phyloP scores from a whole-genome alignment of 1,140 invertebrate genomes.

The Diorhabda carinulata region DNA sequence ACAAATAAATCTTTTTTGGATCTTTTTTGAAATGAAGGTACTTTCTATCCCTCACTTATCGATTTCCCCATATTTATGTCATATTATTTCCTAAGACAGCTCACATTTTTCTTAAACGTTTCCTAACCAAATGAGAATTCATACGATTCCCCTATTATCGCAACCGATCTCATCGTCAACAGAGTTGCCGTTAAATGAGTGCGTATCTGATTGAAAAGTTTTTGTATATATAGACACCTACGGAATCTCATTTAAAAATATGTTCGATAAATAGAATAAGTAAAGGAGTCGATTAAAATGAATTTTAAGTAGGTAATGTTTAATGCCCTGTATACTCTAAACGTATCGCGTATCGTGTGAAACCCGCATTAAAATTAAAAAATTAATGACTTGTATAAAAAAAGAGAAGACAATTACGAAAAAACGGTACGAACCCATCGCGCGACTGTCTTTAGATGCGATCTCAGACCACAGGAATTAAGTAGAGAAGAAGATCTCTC shows the following conservation, averaged over 20 bases:
- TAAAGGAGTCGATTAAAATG: too few species aligned
- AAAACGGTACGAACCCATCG: constrained; percentile 12
- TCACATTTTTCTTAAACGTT: too few species aligned
- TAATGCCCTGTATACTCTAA: background rate
- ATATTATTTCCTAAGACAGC: too few species aligned
- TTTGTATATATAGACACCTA: background rate
- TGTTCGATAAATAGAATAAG: background rate
- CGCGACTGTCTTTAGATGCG: constrained; percentile 20
- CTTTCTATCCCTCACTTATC: too few species aligned
- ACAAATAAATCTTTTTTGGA: too few species aligned
- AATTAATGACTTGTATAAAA: background rate
- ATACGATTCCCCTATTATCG: too few species aligned
- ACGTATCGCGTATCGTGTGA: background rate
- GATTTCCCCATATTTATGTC: too few species aligned
- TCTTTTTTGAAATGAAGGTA: too few species aligned
- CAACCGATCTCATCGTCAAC: too few species aligned
- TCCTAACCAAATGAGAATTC: too few species aligned
- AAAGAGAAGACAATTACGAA: background rate
- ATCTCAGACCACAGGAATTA: constrained; percentile 22
- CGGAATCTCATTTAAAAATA: background rate
- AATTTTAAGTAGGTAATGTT: too few species aligned
- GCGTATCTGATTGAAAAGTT: background rate
- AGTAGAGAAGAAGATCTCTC: constrained; percentile 5
- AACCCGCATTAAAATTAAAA: background rate
- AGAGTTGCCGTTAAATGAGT: too few species aligned